phyloP scores from a whole-genome alignment of 1,140 invertebrate genomes.

The Cydia fagiglandana region DNA sequence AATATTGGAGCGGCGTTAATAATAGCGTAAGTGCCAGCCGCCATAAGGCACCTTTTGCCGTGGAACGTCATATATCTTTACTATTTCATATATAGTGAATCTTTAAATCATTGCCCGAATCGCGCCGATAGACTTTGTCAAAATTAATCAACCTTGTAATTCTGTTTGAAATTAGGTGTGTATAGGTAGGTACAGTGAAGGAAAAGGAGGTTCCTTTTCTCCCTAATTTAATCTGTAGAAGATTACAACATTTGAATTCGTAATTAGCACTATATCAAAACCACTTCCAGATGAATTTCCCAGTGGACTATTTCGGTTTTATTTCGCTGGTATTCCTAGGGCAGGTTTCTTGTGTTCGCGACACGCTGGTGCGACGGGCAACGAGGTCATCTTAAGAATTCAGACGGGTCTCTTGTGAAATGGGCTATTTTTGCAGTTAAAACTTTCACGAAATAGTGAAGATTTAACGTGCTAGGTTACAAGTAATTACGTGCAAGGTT shows the following conservation, averaged over 20 bases:
- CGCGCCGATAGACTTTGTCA: neutral
- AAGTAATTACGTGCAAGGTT: conserved; percentile 2
- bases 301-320: conserved; percentile 17
- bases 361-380: neutral
- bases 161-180: neutral
- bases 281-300: conserved; percentile 22
- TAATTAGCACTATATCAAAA: conserved; percentile 23
- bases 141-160: conserved; percentile 16
- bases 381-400: conserved; percentile 8
- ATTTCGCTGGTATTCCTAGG: conserved; percentile 16
- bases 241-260: conserved; percentile 15
- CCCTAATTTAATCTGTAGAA: neutral
- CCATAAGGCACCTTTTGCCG: too few relatives aligned
- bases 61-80: too few relatives aligned
- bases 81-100: too few relatives aligned
- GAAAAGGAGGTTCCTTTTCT: neutral
- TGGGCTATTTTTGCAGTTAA: conserved; percentile 10
- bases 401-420: neutral
- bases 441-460: neutral
- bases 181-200: too few relatives aligned
- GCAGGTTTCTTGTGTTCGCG: neutral
- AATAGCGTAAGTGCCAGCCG: too few relatives aligned
- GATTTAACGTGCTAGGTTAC: neutral
- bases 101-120: too few relatives aligned
- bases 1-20: too few relatives aligned